Evolutionary conservation across 1,140 invertebrate genomes (phyloP).

Genomic region (Branchinecta lynchi): DNA sequence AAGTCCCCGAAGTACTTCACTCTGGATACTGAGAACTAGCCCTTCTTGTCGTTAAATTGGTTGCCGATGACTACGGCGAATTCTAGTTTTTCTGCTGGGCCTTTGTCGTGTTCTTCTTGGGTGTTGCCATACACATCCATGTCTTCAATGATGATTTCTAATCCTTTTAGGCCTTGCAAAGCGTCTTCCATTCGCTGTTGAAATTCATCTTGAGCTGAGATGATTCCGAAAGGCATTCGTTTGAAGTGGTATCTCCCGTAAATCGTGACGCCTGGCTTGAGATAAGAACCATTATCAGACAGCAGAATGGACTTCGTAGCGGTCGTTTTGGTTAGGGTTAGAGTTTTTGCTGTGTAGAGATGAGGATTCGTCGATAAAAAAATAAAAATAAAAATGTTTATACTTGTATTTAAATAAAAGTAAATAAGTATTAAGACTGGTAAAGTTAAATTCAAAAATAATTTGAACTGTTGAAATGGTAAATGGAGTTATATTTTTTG

Average conservation of each 20-base stretch:
- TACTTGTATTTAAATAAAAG: no score
- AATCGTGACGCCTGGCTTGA: neutral
- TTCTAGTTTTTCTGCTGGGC: neutral
- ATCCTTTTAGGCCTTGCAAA: neutral
- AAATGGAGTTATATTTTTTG: no score
- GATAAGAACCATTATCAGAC: neutral
- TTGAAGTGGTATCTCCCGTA: neutral
- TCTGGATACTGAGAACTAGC: neutral
- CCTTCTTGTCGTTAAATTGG: neutral
- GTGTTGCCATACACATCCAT: no score
- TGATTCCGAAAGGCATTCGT: neutral
- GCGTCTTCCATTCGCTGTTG: neutral
- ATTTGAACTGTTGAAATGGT: no score
- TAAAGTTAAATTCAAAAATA: no score
- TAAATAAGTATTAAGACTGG: no score
- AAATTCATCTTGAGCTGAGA: neutral
- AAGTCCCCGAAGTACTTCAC: neutral
- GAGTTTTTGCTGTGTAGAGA: no score
- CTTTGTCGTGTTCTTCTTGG: no score
- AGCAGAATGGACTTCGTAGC: no score
- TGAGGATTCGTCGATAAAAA: no score
- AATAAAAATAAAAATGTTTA: no score
- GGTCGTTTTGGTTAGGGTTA: no score
- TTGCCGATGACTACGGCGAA: neutral
- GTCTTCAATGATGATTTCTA: neutral